These are phyloP conservation scores for Acanthaster planci DNA, from an alignment of 35 echinoderm and acorn worm genomes.

Conservation along the genomic window DNA sequence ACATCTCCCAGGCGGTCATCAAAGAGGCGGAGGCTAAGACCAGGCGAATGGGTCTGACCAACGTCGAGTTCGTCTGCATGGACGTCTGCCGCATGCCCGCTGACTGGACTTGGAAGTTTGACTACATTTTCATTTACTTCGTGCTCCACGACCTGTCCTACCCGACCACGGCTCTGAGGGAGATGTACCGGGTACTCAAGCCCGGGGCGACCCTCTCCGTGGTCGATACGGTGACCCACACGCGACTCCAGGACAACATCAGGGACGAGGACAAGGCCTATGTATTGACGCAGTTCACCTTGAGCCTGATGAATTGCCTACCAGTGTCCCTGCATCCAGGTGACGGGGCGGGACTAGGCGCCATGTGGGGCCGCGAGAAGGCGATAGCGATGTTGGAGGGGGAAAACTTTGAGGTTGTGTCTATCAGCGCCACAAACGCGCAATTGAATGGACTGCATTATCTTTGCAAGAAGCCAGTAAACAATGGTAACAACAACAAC, in stretches of 20 bases:
- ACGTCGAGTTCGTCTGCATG: constrained; percentile 38
- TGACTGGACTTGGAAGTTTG: constrained; percentile 73
- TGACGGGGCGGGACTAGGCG: constrained; percentile 61
- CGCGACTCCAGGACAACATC: constrained; percentile 56
- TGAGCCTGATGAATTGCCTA: constrained; percentile 80
- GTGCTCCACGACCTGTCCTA: constrained; percentile 73
- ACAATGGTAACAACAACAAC: neutral
- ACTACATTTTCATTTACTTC: constrained; percentile 65
- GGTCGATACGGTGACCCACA: constrained; percentile 46
- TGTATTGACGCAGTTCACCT: constrained; percentile 30
- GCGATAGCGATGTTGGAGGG: constrained; percentile 40
- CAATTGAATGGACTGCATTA: neutral
- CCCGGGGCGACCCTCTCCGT: constrained; percentile 43
- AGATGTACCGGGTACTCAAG: constrained; percentile 70
- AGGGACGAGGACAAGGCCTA: neutral
- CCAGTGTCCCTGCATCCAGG: constrained; percentile 63
- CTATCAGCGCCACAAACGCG: neutral
- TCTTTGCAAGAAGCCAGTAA: neutral
- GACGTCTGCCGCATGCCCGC: constrained; percentile 63
- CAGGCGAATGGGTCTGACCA: constrained; percentile 35
- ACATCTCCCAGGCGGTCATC: constrained; percentile 49
- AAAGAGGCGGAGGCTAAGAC: constrained; percentile 41
- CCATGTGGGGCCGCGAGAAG: constrained; percentile 77
- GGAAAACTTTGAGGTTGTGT: constrained; percentile 57
- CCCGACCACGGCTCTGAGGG: constrained; percentile 57